These are phyloP conservation scores for Helogale parvula DNA, from an alignment of 2,113 vertebrate species.

Conservation along the genomic window DNA sequence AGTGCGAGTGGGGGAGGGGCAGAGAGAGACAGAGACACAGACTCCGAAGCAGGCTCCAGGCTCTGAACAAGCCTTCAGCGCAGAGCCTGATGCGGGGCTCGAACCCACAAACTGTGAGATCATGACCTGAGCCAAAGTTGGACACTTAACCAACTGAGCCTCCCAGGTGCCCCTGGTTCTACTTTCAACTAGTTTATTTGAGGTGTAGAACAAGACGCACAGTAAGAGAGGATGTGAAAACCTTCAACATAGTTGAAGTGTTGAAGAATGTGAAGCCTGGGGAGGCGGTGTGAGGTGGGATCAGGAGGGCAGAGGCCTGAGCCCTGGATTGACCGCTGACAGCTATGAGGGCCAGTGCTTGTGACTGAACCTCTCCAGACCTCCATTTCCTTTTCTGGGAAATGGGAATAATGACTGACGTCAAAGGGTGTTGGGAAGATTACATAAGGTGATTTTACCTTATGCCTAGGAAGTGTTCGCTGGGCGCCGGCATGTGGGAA, in stretches of 20 bases:
- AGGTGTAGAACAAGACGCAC: not conserved
- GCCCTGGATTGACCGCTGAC: not conserved
- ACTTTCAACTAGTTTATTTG: not conserved
- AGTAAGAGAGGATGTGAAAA: not conserved
- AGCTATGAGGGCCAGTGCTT: not conserved
- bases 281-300: not conserved
- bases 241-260: not conserved
- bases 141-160: too few relatives aligned
- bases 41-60: too few relatives aligned
- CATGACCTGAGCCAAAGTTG: too few relatives aligned
- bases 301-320: not conserved
- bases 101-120: too few relatives aligned
- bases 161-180: not conserved
- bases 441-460: not conserved
- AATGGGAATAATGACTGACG: not conserved
- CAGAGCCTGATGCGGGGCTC: too few relatives aligned
- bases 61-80: too few relatives aligned
- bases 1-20: too few relatives aligned
- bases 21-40: too few relatives aligned
- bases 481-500: not conserved
- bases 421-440: not conserved
- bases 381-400: conserved; percentile 27
- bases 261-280: too few relatives aligned
- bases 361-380: not conserved
- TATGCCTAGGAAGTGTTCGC: not conserved